A percentile compares a stretch with the other conserved stretches of the same genome.
phyloP scores from a whole-genome alignment of 2,888 invertebrate genomes.

The Microplitis manilae region DNA sequence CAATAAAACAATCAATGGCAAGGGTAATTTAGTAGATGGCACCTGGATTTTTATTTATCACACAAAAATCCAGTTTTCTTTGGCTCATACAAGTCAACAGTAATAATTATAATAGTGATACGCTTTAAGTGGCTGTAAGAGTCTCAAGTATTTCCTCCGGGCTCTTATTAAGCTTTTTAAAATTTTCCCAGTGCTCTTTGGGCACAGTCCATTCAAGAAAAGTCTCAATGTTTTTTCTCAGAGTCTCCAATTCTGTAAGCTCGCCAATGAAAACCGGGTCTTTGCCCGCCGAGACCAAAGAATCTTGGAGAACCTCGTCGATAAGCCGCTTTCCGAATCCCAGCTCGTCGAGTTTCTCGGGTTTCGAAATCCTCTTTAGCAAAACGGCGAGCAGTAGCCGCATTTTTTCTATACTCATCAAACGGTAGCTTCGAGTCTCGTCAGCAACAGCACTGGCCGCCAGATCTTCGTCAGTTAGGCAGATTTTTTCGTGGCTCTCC shows the following conservation, averaged over 20 bases:
- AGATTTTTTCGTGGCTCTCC: slow-evolving; percentile 76
- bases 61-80: slow-evolving; percentile 1
- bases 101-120: not conserved
- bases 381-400: slow-evolving; percentile 85
- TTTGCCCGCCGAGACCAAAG: slow-evolving; percentile 83
- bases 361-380: slow-evolving; percentile 87
- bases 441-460: slow-evolving; percentile 45
- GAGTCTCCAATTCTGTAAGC: slow-evolving; percentile 76
- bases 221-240: slow-evolving; percentile 83
- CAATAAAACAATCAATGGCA: slow-evolving; percentile 18
- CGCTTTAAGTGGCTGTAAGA: slow-evolving; percentile 73
- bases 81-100: slow-evolving; percentile 15
- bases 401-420: slow-evolving; percentile 82
- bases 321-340: slow-evolving; percentile 84
- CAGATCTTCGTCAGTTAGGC: slow-evolving; percentile 53
- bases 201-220: slow-evolving; percentile 88
- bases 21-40: slow-evolving; percentile 23
- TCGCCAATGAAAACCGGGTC: slow-evolving; percentile 76
- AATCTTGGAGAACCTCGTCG: slow-evolving; percentile 86
- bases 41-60: not conserved
- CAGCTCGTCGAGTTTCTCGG: slow-evolving; percentile 82
- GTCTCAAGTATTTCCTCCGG: slow-evolving; percentile 86
- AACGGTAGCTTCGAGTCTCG: slow-evolving; percentile 69
- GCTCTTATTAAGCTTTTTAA: slow-evolving; percentile 81
- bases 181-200: slow-evolving; percentile 82